Conservation (phyloP, 2,888 invertebrate genomes). For the Eurytoma californica region DNA sequence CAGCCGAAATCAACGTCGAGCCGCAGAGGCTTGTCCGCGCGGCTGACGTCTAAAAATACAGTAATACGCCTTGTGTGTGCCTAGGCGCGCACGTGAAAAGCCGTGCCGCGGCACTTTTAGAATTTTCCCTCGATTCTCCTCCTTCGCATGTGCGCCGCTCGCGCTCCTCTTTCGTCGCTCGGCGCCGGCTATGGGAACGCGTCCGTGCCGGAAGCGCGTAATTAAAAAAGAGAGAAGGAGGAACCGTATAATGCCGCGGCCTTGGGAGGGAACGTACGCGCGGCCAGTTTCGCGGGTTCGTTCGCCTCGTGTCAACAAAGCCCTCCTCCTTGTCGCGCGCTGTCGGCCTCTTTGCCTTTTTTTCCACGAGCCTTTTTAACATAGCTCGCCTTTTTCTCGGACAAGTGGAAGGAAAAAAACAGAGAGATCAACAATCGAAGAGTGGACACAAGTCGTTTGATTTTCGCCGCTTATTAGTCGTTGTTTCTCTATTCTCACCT, state of each 20-base stretch:
- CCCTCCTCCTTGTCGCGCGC: slow-evolving; percentile 10
- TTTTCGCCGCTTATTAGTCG: too few relatives aligned
- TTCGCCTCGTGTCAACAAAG: slow-evolving; percentile 57
- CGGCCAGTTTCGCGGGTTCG: slow-evolving; percentile 60
- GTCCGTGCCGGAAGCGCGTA: slow-evolving; percentile 67
- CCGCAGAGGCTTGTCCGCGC: neutral
- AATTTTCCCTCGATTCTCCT: slow-evolving; percentile 63
- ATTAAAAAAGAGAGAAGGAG: slow-evolving; percentile 66
- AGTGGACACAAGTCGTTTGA: too few relatives aligned
- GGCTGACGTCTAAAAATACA: slow-evolving; percentile 6
- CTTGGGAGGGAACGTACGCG: slow-evolving; percentile 57
- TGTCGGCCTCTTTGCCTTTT: neutral
- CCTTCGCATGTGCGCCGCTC: slow-evolving; percentile 39
- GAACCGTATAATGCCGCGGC: slow-evolving; percentile 57
- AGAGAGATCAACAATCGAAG: too few relatives aligned
- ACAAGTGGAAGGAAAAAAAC: neutral
- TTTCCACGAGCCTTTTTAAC: neutral
- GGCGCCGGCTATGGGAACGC: slow-evolving; percentile 59
- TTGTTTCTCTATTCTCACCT: too few relatives aligned
- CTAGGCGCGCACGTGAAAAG: slow-evolving; percentile 64
- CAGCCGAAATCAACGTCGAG: neutral
- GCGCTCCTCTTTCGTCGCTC: slow-evolving; percentile 4
- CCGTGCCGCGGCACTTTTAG: slow-evolving; percentile 70
- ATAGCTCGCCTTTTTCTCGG: neutral
- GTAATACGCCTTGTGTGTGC: slow-evolving; percentile 19